phyloP scores from a whole-genome alignment of 2,113 vertebrate genomes.

The Sturnus vulgaris region DNA sequence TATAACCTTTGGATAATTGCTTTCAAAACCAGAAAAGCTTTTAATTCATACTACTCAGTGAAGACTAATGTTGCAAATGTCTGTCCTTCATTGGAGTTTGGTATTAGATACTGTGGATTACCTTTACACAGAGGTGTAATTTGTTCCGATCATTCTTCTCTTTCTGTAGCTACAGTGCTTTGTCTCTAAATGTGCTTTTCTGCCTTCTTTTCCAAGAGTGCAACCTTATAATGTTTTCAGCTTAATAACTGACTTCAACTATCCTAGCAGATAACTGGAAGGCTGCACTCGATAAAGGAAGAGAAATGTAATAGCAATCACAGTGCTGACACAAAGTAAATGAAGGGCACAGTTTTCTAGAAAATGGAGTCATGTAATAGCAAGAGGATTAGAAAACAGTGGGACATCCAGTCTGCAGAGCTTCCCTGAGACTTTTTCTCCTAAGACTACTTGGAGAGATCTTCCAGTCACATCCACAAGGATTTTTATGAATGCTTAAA shows the following conservation, averaged over 20 bases:
- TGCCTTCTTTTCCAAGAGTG: background rate
- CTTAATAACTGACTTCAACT: background rate
- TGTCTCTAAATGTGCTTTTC: background rate
- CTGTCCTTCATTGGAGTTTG: background rate
- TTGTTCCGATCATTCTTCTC: background rate
- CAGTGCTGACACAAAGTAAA: background rate
- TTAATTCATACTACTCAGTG: background rate
- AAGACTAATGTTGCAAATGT: background rate
- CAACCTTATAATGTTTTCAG: background rate
- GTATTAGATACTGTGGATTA: background rate
- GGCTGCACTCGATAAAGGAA: background rate
- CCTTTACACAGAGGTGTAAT: background rate
- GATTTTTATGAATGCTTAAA: background rate
- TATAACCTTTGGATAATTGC: constrained; percentile 27
- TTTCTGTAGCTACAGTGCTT: background rate
- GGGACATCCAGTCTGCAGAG: background rate
- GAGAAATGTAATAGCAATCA: background rate
- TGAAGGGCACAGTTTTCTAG: background rate
- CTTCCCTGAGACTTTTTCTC: background rate
- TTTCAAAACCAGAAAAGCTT: constrained; percentile 34
- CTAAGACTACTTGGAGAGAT: background rate
- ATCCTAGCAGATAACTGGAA: background rate
- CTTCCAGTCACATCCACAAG: background rate
- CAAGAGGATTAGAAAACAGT: background rate
- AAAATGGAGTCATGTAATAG: background rate